A percentile compares a stretch with the other conserved stretches of the same genome.
Evolutionary conservation across 2,113 vertebrate species (phyloP).

Genomic region (Turnix velox): DNA sequence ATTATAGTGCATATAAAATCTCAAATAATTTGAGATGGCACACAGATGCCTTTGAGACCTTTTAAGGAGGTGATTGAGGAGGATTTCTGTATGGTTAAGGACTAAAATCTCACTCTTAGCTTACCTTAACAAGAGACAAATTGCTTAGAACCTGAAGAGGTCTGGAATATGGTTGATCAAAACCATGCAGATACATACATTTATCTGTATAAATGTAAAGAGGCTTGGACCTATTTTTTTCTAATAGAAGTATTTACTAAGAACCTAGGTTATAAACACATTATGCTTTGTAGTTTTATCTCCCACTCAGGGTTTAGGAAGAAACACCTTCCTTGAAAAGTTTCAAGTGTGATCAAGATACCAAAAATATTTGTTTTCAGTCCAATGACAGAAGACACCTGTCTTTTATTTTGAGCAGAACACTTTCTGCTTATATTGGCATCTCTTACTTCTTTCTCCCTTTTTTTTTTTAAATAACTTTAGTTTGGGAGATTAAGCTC

Average conservation of each 20-base stretch:
- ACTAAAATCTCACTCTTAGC: not conserved
- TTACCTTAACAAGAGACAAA: not conserved
- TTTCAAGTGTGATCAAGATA: not conserved
- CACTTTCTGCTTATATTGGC: not conserved
- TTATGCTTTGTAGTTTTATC: not conserved
- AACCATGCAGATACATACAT: not conserved
- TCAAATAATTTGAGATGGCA: constrained; percentile 9
- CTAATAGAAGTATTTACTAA: not conserved
- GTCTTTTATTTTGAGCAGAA: not conserved
- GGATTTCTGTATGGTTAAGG: not conserved
- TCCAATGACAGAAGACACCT: not conserved
- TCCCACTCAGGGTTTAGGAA: not conserved
- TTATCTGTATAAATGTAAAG: not conserved
- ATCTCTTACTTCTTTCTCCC: not conserved
- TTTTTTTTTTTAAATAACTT: not conserved
- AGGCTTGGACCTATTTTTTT: not conserved
- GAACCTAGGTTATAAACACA: not conserved
- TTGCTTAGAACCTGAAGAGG: not conserved
- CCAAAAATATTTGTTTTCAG: not conserved
- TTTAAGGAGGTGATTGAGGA: constrained; percentile 21
- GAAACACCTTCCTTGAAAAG: not conserved
- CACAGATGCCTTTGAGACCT: constrained; percentile 22
- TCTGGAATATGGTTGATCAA: not conserved
- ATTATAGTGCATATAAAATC: constrained; percentile 47
- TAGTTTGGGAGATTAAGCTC: not conserved